Base-by-base conservation (phyloP, 1,140 invertebrate species). In the Belonocnema kinseyi region DNA sequence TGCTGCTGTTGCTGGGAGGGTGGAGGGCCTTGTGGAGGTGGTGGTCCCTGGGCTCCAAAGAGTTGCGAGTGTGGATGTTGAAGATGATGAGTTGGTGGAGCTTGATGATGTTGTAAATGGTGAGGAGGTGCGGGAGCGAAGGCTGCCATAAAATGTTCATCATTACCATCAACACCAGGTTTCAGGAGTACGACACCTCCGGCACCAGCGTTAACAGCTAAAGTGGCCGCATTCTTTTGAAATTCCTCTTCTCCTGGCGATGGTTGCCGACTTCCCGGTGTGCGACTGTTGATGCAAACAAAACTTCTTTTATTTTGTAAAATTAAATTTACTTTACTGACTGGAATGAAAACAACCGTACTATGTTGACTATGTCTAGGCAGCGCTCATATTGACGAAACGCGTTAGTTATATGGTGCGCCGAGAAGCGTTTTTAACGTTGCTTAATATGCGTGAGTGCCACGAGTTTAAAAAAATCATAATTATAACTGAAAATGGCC, bases 211-310 rank as follows among this genome's bases (percentile, higher is more conserved):
- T 85, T 91, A 7, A 90, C 90, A 72, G 88, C 91, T 51, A 91
- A 80, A 50, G 92, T 93, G n/a, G 92, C 91, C 5, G 91, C 92
- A 80, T 92, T 93, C 85, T 94, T 94, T 74, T 93, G 93, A 56
- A 94, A 91, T 79, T 97, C 96, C 84, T 97, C 97, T 88, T 97
- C 96, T 12, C 96, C 96, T 5, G 97, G 97, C 11, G 97, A 97
- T 21, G 96, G 97, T 88, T 98, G 97, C 85, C 96, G 93, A 82
- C 97, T 98, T n/a, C 96, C 96, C 7, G 95, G 96, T 78, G 96
- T 97, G 76, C 96, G 95, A 87, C 96, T 97, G 90, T 13, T 93
- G 93, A 82, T 61, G 26, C 26, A 26, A 75, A 76, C 46, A 13
- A 66, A 17, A 26, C 33, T 33, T 21, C 12, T 11, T 61, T 58